Base-by-base conservation (phyloP, 2,888 invertebrate species). In the Nomada hirtipes region DNA sequence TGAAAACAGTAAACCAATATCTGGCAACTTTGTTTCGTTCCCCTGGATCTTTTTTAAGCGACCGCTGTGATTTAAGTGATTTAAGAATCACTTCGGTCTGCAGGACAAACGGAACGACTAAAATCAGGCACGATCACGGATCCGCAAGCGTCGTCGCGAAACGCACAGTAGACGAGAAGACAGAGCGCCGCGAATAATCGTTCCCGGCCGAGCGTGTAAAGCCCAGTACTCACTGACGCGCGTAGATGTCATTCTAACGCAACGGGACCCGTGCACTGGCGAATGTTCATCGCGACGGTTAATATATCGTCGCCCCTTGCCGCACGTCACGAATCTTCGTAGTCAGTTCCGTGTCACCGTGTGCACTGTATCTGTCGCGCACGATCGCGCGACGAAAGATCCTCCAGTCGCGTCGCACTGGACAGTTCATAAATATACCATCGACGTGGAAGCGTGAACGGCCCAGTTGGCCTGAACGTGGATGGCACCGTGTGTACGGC, bases 161-260 rank as follows among this genome's bases (percentile, higher is more conserved):
- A 18, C 13, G 53, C 53, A 65, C 29, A n/a, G 2, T n/a, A 53
- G 10, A 15, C 47, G 10, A 53, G 26, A 55, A 10, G 23, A 42
- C 26, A 57, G 75, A 85, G 81, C 87, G 81, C 86, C 77, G 75
- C 10, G 60, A 52, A 52, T 44, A 13, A n/a, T 67, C 42, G 42
- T 60, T 67, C 26, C 42, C 23, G 47, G 4, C 13, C 53, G 70
- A 81, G 77, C 86, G 57, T 36, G 36, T 59, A 60, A 55, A 76
- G 61, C 79, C 82, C 73, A 29, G 55, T 76, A 59, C 20, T 13
- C 82, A 73, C 79, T 61, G 69, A 50, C 77, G 73, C 85, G 70
- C 72, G 53, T n/a, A 57, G 63, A 13, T 77, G 15, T 50, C 85
- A 86, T 85, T 60, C 44, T 81, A 60, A 29, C 65, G 23, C 42